Conservation (phyloP, 2,113 vertebrate genomes). For the Tenebrosternarchus preto region DNA sequence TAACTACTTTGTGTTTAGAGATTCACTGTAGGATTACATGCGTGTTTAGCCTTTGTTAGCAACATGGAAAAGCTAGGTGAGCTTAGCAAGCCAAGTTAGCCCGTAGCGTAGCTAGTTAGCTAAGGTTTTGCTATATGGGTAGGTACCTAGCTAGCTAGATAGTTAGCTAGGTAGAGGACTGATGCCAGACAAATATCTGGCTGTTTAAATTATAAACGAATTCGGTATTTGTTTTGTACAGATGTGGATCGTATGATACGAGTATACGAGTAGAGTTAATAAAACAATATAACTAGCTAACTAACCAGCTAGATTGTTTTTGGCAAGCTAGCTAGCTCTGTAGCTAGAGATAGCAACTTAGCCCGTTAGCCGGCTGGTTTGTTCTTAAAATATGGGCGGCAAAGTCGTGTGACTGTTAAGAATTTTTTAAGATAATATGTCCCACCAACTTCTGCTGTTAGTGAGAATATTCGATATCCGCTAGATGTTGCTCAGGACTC, state of each 20-base stretch:
- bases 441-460: neutral
- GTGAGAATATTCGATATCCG: too few species aligned
- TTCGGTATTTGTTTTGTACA: constrained; percentile 12
- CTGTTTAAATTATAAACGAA: neutral
- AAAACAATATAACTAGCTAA: too few species aligned
- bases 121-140: neutral
- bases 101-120: neutral
- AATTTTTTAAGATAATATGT: neutral
- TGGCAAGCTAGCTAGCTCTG: too few species aligned
- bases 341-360: neutral
- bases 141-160: neutral
- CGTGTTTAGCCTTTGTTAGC: neutral
- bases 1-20: neutral
- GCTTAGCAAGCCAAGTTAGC: neutral
- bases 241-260: neutral
- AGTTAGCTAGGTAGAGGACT: neutral
- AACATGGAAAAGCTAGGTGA: neutral
- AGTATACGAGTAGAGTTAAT: neutral
- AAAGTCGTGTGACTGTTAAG: neutral
- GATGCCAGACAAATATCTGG: too few species aligned
- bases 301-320: too few species aligned
- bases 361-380: neutral
- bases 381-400: neutral
- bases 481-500: neutral
- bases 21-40: neutral